Evolutionary conservation across 2,888 invertebrate genomes (phyloP).

Genomic region (Cheilosia soror): DNA sequence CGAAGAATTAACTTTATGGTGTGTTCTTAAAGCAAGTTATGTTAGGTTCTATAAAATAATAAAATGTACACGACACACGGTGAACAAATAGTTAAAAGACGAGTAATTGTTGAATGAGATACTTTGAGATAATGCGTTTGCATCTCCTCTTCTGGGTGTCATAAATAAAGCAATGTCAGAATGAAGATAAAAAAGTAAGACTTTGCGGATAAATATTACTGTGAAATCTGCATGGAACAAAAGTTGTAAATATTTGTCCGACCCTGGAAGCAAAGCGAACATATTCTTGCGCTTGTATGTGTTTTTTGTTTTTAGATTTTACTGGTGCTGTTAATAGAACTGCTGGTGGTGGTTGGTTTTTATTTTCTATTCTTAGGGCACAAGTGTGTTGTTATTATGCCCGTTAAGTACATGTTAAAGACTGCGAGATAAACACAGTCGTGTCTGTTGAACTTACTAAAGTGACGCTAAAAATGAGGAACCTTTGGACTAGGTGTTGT

Average conservation of each 20-base stretch:
- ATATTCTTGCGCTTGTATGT: not conserved
- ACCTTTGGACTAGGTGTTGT: too few relatives aligned
- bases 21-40: not conserved
- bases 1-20: not conserved
- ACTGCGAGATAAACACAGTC: too few relatives aligned
- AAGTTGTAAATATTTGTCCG: slow-evolving; percentile 20
- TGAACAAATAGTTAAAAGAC: not conserved
- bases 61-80: not conserved
- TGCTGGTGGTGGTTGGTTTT: too few relatives aligned
- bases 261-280: not conserved
- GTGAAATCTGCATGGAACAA: slow-evolving; percentile 11
- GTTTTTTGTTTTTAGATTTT: not conserved
- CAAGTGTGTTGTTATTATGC: too few relatives aligned
- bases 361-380: too few relatives aligned
- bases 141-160: not conserved
- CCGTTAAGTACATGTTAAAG: too few relatives aligned
- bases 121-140: not conserved
- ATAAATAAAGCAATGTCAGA: slow-evolving; percentile 14
- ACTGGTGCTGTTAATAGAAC: not conserved
- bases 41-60: not conserved
- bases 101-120: slow-evolving; percentile 4
- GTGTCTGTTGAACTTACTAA: too few relatives aligned
- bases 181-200: not conserved
- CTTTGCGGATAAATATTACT: slow-evolving; percentile 5
- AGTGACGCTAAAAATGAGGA: too few relatives aligned